Base-by-base conservation (phyloP, 1,140 invertebrate species). In the Ips typographus region DNA sequence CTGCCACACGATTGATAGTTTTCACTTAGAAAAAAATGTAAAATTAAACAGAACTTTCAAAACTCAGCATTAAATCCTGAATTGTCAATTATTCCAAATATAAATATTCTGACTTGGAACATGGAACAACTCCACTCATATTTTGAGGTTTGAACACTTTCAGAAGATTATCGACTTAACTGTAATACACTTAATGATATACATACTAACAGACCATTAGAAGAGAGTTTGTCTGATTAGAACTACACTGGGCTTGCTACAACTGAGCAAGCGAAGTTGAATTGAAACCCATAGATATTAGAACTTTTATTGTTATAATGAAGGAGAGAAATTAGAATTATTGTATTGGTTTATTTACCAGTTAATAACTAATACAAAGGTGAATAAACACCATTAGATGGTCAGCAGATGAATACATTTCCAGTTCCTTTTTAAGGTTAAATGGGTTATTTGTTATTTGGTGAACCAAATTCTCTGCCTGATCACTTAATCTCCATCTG, bases 121-220 rank as follows among this genome's bases (percentile, higher is more conserved):
- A 57, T 88, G 88, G 84, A 82, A 82, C 55, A 80, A 82, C 6
- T 75, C 74, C 3, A 80, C 77, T 4, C 71, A 88, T 41, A 78
- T 94, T 37, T 71, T 94, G 3, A 82, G 92, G 71, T 77, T 94
- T 2, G 92, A 94, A 76, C 90, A 94, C 78, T 83, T 91, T 73
- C 89, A 87, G 71, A 89, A 91, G 76, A 84, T 80, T 66, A 78
- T 88, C 42, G 83, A 85, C 75, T 42, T 77, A 40, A 43, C 70
- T 67, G 73, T 68, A 71, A 64, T 52, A 64, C 3, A 7, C n/a
- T 49, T 5, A 51, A 47, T 36, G 36, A 7, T 5, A 62, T 6
- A 7, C n/a, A 2, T 44, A 65, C 40, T n/a, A 68, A 68, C 39
- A 39, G 53, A n/a, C 7, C 38, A 57, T 42, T 68, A 40, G 59